These are phyloP conservation scores for Digitonthophagus gazella DNA, from an alignment of 2,888 invertebrate genomes.

Conservation along the genomic window DNA sequence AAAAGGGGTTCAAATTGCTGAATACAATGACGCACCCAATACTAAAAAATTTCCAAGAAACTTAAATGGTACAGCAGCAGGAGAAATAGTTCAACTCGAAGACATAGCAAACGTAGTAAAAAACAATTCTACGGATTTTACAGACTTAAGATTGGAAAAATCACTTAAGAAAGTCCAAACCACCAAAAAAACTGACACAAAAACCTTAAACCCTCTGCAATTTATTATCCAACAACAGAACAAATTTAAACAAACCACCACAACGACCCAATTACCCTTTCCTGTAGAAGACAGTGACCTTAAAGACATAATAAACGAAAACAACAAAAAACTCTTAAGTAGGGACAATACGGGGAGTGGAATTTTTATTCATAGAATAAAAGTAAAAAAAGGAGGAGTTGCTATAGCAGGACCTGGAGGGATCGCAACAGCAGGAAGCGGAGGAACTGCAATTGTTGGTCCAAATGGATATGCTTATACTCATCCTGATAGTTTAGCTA, in stretches of 20 bases:
- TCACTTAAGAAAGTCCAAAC: background rate
- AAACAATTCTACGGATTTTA: background rate
- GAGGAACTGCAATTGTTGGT: conserved; percentile 78
- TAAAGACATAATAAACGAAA: conserved; percentile 35
- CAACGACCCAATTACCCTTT: background rate
- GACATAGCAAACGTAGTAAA: background rate
- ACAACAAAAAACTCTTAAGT: conserved; percentile 43
- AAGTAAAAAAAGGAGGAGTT: conserved; percentile 72
- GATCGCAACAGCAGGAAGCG: conserved; percentile 75
- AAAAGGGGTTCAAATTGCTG: conserved; percentile 3
- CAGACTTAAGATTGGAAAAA: background rate
- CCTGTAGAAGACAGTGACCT: conserved; percentile 31
- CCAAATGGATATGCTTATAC: conserved; percentile 76
- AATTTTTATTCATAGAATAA: conserved; percentile 67
- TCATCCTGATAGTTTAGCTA: conserved; percentile 71
- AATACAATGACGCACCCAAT: background rate
- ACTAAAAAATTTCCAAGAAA: background rate
- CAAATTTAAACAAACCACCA: conserved; percentile 19
- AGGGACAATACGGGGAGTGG: conserved; percentile 57
- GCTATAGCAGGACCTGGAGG: conserved; percentile 82
- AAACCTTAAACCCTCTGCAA: conserved; percentile 16
- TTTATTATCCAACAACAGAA: conserved; percentile 19
- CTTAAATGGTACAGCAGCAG: no score
- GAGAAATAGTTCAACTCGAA: no score
- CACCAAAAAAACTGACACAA: background rate